Percentiles rank a stretch among this genome's conserved stretches.
phyloP scores from a whole-genome alignment of 2,888 invertebrate species.

The Gryllus longicercus region DNA sequence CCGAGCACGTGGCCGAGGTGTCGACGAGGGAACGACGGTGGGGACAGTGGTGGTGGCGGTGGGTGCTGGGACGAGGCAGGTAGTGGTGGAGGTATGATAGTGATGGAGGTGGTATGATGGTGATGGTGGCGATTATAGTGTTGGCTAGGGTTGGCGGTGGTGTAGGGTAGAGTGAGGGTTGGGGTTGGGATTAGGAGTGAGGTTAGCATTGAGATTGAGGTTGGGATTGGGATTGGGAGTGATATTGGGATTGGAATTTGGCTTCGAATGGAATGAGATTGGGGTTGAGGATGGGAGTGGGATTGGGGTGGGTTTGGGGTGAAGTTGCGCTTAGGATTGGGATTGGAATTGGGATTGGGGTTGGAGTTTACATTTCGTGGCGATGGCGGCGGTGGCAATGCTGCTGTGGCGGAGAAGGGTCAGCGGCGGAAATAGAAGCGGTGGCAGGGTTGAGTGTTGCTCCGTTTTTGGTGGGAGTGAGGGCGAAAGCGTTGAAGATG shows the following conservation, averaged over 20 bases:
- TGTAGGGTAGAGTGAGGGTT: neutral
- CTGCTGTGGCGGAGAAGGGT: neutral
- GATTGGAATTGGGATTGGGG: neutral
- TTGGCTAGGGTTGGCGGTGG: neutral
- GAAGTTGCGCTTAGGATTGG: neutral
- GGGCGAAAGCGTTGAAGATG: neutral
- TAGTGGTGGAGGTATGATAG: neutral
- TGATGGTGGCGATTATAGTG: neutral
- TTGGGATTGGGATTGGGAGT: neutral
- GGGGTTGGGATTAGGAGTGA: neutral
- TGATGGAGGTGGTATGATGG: neutral
- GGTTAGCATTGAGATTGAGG: neutral
- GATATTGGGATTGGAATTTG: neutral
- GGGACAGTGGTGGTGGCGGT: no score
- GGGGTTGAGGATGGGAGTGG: neutral
- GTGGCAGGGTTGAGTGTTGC: neutral
- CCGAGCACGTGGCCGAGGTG: no score
- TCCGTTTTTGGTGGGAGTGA: neutral
- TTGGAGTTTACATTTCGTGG: neutral
- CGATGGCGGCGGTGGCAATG: neutral
- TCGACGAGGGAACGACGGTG: no score
- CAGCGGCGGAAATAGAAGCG: neutral
- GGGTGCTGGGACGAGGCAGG: no score
- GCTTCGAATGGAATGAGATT: neutral
- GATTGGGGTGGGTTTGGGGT: neutral